These are phyloP conservation scores for Dendrocincla fuliginosa DNA, from an alignment of 2,797 vertebrate genomes.

Conservation along the genomic window DNA sequence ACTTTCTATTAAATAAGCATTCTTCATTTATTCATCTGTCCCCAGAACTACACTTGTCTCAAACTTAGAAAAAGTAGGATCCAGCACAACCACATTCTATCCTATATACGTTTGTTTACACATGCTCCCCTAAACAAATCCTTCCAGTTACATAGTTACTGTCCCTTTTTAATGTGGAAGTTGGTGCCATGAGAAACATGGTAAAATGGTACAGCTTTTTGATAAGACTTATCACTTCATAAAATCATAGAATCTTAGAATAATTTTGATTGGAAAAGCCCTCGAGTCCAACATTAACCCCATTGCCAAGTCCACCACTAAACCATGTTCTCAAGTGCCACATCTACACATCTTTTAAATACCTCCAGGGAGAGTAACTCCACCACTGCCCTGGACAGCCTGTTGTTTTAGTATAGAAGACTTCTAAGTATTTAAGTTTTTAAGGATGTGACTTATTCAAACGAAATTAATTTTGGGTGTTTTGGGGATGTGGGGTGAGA, in stretches of 20 bases:
- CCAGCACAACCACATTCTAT: accelerated
- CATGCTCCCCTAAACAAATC: accelerated
- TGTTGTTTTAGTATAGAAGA: neutral
- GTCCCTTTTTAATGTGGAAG: neutral
- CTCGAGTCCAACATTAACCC: neutral
- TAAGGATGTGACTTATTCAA: neutral
- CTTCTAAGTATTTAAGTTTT: neutral
- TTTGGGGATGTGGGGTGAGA: neutral
- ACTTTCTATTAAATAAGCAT: neutral
- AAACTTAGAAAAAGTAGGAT: accelerated
- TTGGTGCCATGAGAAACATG: neutral
- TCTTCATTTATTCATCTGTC: neutral
- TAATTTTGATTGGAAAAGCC: neutral
- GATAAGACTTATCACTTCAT: neutral
- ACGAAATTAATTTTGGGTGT: neutral
- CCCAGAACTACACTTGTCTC: neutral
- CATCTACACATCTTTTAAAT: neutral
- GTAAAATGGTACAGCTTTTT: neutral
- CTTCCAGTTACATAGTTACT: neutral
- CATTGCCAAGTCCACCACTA: neutral
- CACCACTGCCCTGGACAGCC: neutral
- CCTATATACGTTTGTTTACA: neutral
- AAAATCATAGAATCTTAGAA: neutral
- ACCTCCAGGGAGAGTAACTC: neutral
- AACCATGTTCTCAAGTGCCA: neutral